phyloP scores from a whole-genome alignment of 53 echinoderm and acorn worm species.

The Echinarachnius parma region DNA sequence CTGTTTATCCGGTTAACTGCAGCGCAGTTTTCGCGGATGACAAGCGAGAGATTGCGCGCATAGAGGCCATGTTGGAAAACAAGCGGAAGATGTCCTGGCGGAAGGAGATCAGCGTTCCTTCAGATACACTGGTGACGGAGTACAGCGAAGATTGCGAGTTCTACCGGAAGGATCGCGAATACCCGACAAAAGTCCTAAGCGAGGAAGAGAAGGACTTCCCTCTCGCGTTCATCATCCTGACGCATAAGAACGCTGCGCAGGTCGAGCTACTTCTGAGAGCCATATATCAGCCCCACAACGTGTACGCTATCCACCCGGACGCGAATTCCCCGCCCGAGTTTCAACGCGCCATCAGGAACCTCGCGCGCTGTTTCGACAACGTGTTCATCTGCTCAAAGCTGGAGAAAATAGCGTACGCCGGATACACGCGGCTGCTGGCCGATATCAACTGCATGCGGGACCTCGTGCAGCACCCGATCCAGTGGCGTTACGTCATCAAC shows the following conservation, averaged over 20 bases:
- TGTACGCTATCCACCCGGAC: constrained; percentile 69
- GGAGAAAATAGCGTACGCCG: constrained; percentile 48
- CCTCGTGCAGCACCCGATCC: constrained; percentile 37
- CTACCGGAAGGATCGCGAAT: constrained; percentile 43
- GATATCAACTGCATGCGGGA: constrained; percentile 83
- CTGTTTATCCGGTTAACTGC: constrained; percentile 13
- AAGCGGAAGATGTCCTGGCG: neutral
- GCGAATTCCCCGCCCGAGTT: constrained; percentile 43
- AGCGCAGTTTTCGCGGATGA: constrained; percentile 24
- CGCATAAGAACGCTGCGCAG: constrained; percentile 60
- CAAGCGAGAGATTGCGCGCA: neutral
- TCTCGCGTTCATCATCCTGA: constrained; percentile 63
- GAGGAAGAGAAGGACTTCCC: constrained; percentile 58
- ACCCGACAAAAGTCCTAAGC: constrained; percentile 44
- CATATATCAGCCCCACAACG: constrained; percentile 70
- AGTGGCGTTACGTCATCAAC: constrained; percentile 44
- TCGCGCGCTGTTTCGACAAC: constrained; percentile 66
- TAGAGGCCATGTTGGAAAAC: neutral
- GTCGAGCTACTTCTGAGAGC: constrained; percentile 56
- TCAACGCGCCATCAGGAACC: constrained; percentile 46
- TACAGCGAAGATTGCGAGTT: constrained; percentile 45
- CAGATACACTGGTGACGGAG: constrained; percentile 26
- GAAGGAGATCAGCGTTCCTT: constrained; percentile 14
- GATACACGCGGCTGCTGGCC: constrained; percentile 48
- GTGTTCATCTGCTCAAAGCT: constrained; percentile 67